Conservation (phyloP, 2,888 invertebrate species). For the Ditylenchus weischeri region DNA sequence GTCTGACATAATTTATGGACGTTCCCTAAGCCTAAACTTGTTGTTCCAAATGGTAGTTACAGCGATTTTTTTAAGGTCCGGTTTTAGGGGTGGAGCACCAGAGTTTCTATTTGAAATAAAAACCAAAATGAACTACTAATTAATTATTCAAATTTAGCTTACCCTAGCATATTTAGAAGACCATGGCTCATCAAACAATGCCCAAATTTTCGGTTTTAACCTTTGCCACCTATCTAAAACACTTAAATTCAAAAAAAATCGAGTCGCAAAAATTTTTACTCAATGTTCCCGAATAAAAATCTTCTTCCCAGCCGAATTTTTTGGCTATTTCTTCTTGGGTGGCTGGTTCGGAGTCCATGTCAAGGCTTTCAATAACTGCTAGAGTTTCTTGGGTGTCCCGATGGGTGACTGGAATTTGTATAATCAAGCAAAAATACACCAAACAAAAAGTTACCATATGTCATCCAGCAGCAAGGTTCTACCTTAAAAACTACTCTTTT, state of each 20-base stretch:
- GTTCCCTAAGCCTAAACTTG: too few relatives aligned
- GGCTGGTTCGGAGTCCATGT: slow-evolving; percentile 71
- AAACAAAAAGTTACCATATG: slow-evolving; percentile 67
- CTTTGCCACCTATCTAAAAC: slow-evolving; percentile 73
- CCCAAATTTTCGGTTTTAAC: slow-evolving; percentile 94
- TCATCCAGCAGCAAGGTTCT: slow-evolving; percentile 99
- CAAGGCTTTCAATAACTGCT: slow-evolving; percentile 91
- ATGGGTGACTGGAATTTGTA: slow-evolving; percentile 46
- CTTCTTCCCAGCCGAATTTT: slow-evolving; percentile 95
- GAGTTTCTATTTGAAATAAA: too few relatives aligned
- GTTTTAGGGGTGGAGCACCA: too few relatives aligned
- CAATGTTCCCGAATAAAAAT: slow-evolving; percentile 68
- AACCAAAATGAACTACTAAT: too few relatives aligned
- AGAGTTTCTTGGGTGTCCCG: slow-evolving; percentile 96
- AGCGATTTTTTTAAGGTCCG: too few relatives aligned
- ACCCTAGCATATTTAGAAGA: slow-evolving; percentile 81
- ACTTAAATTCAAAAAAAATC: not conserved
- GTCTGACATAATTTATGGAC: too few relatives aligned
- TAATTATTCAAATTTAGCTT: slow-evolving; percentile 19
- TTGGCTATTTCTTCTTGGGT: slow-evolving; percentile 95
- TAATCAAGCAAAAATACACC: slow-evolving; percentile 8
- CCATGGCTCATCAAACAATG: slow-evolving; percentile 97
- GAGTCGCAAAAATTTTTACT: not conserved
- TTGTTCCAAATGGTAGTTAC: too few relatives aligned
- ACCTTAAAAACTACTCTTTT: slow-evolving; percentile 57